Evolutionary conservation across 2,113 vertebrate species (phyloP), one percentile per base, ranked within the genome.

Genomic region (Rhipidura dahli): DNA sequence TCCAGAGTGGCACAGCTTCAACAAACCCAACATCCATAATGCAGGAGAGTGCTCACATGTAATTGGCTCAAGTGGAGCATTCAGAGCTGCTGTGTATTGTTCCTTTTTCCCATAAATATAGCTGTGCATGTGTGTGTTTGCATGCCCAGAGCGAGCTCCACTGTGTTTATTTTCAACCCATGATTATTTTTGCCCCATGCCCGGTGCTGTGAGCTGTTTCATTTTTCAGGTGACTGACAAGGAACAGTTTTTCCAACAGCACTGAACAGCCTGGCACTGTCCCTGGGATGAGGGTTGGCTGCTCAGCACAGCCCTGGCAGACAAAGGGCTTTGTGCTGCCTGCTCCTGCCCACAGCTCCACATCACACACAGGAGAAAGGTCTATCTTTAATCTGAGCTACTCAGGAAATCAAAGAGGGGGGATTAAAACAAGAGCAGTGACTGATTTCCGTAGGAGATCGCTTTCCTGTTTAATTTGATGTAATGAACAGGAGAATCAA

Each of bases 401-500:
- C 95, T 93, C 10, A 1, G 70, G 66, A 97, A 98, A 98, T 98
- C 96, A 98, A 98, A 98, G 89, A 7, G 27, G 66, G 51, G 61
- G 93, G 96, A 96, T 98, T 98, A 95, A 98, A 98, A 98, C 92
- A 94, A 97, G 96, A 96, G 94, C 60, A 22, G 90, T 68, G 91
- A 96, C 95, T 97, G 95, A 97, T 97, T 98, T 97, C 95, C 9
- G 56, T 84, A 91, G 97, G 96, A 97, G 97, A 96, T 93, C 71
- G 1, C 88, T 96, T 95, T 94, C 83, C 93, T 92, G 80, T 95
- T 96, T 93, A 84, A 90, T 97, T 98, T 98, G 97, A 96, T 97
- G 83, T 56, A 96, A 97, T 75, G 97, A 98, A 93, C 87, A 78
- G 76, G 90, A 97, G 96, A 97, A 98, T 98, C 98, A 98, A 98